Percentiles rank a stretch among this genome's conserved stretches.
phyloP scores from a whole-genome alignment of 2,797 vertebrate species.

The Enteromius treurensis region DNA sequence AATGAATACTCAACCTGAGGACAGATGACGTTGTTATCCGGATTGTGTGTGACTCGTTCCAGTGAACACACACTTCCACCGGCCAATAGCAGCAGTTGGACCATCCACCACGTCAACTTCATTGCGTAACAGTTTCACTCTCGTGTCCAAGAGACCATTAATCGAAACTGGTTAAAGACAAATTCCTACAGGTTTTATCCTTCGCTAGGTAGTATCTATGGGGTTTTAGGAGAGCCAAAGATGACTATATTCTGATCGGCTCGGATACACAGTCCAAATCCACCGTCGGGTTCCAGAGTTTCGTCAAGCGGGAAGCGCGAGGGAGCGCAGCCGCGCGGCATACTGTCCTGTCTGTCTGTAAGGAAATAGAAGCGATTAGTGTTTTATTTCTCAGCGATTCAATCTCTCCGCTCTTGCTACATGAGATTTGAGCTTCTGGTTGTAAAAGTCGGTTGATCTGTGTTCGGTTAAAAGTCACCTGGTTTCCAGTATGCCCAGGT shows the following conservation, averaged over 20 bases:
- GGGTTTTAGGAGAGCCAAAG: neutral
- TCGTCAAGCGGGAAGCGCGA: neutral
- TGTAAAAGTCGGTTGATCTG: neutral
- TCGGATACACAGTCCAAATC: neutral
- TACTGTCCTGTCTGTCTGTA: neutral
- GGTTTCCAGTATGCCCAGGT: conserved; percentile 27
- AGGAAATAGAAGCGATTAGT: neutral
- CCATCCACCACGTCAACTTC: neutral
- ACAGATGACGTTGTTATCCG: conserved; percentile 19
- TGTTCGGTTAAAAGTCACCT: neutral
- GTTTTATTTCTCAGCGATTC: neutral
- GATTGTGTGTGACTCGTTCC: conserved; percentile 1
- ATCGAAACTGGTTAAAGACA: neutral
- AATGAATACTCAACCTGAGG: conserved; percentile 16
- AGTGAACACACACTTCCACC: neutral
- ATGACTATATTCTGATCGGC: neutral
- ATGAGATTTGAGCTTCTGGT: neutral
- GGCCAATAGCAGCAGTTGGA: neutral
- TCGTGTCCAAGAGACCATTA: neutral
- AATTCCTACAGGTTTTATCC: neutral
- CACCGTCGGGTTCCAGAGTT: neutral
- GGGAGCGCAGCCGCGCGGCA: neutral
- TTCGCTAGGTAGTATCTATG: neutral
- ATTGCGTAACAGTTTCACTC: conserved; percentile 42
- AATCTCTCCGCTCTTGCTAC: neutral